phyloP scores from a whole-genome alignment of 2,113 vertebrate genomes.

The Conger conger region DNA sequence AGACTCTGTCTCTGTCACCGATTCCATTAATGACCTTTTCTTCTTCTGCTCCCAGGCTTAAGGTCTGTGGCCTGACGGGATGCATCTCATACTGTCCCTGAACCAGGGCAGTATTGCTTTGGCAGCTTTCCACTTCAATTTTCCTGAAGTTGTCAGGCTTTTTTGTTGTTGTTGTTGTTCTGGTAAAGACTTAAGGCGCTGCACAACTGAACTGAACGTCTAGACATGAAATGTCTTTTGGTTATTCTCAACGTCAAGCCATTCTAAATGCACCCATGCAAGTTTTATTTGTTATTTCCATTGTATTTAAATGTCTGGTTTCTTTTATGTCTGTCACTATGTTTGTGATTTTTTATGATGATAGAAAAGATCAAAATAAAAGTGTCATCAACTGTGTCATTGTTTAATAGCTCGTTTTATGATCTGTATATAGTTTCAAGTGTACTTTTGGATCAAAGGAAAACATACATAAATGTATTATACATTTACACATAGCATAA shows the following conservation, averaged over 20 bases:
- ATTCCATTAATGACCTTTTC: neutral
- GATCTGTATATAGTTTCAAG: neutral
- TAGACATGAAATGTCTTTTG: neutral
- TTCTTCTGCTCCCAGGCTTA: neutral
- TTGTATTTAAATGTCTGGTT: neutral
- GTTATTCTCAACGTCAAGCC: neutral
- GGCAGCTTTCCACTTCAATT: neutral
- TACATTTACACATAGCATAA: neutral
- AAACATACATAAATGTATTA: neutral
- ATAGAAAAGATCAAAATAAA: neutral
- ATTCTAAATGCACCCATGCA: neutral
- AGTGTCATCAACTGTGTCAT: neutral
- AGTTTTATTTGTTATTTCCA: neutral
- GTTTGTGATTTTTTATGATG: neutral
- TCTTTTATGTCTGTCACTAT: neutral
- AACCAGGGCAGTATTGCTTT: neutral
- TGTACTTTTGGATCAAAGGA: neutral
- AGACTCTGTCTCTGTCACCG: neutral
- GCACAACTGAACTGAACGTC: neutral
- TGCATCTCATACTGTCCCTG: neutral
- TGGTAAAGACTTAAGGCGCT: neutral
- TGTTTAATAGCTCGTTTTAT: neutral
- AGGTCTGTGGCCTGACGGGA: neutral
- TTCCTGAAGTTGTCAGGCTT: neutral
- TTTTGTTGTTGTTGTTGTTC: neutral